These are phyloP conservation scores for Amyelois transitella DNA, from an alignment of 1,140 invertebrate species.

Conservation along the genomic window DNA sequence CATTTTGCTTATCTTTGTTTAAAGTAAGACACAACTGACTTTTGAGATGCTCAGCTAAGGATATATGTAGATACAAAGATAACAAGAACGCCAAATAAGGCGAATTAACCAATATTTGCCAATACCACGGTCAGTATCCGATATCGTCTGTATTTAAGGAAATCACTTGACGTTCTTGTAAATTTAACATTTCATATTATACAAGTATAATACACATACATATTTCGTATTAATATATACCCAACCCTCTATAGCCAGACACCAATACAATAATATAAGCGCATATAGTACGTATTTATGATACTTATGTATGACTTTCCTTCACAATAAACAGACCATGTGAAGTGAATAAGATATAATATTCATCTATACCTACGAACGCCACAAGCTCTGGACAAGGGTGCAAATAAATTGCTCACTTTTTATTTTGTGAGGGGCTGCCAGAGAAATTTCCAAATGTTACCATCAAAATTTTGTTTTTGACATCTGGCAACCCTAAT, in stretches of 20 bases:
- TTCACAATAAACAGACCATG: conserved; percentile 30
- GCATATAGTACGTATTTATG: conserved; percentile 39
- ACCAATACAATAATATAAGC: conserved; percentile 51
- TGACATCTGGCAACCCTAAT: conserved; percentile 48
- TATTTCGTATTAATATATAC: background rate
- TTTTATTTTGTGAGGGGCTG: conserved; percentile 50
- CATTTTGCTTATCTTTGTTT: too few species aligned
- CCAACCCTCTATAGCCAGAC: conserved; percentile 30
- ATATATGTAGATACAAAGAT: conserved; percentile 16
- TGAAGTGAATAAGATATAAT: conserved; percentile 33
- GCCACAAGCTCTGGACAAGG: conserved; percentile 61
- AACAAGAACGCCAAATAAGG: conserved; percentile 21
- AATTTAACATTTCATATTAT: background rate
- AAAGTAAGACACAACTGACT: too few species aligned
- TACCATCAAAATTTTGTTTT: conserved; percentile 25
- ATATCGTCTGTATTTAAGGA: too few species aligned
- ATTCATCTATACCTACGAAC: conserved; percentile 39
- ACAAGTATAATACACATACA: too few species aligned
- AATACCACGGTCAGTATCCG: too few species aligned
- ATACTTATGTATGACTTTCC: conserved; percentile 24
- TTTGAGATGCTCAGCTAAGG: conserved; percentile 29
- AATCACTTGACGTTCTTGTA: background rate
- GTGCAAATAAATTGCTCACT: conserved; percentile 39
- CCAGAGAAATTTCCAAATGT: conserved; percentile 33
- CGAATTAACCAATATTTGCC: too few species aligned